Evolutionary conservation across 2,113 vertebrate species (phyloP).

Genomic region (Rousettus leschenaultii): DNA sequence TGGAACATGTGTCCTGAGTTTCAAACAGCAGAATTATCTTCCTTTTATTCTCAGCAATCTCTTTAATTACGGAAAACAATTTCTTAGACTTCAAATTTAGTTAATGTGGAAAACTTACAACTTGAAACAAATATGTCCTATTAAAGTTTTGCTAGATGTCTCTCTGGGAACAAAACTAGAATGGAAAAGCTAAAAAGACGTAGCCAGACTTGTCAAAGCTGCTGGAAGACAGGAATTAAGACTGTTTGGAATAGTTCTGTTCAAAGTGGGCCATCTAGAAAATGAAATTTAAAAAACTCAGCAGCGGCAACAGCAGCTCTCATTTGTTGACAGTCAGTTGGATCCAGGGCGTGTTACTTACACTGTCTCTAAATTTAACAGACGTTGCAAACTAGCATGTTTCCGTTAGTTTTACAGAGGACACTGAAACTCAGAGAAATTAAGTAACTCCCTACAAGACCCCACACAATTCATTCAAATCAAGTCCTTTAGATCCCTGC

Average conservation of each 20-base stretch:
- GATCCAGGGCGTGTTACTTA: neutral
- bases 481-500: neutral
- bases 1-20: neutral
- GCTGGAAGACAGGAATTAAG: conserved; percentile 52
- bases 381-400: neutral
- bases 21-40: conserved; percentile 17
- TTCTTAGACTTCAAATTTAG: conserved; percentile 5
- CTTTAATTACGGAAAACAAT: neutral
- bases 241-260: conserved; percentile 57
- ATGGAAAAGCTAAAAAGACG: conserved; percentile 61
- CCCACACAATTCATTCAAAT: neutral
- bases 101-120: conserved; percentile 51
- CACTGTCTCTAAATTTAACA: neutral
- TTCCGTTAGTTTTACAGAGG: neutral
- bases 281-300: neutral
- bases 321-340: neutral
- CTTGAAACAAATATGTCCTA: conserved; percentile 63
- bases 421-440: neutral
- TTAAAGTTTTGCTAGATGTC: conserved; percentile 48
- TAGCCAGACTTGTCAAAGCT: conserved; percentile 49
- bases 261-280: conserved; percentile 55
- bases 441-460: neutral
- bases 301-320: neutral
- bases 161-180: conserved; percentile 63
- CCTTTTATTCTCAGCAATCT: neutral